Conservation (phyloP, 2,113 vertebrate genomes). For the Ictalurus punctatus region DNA sequence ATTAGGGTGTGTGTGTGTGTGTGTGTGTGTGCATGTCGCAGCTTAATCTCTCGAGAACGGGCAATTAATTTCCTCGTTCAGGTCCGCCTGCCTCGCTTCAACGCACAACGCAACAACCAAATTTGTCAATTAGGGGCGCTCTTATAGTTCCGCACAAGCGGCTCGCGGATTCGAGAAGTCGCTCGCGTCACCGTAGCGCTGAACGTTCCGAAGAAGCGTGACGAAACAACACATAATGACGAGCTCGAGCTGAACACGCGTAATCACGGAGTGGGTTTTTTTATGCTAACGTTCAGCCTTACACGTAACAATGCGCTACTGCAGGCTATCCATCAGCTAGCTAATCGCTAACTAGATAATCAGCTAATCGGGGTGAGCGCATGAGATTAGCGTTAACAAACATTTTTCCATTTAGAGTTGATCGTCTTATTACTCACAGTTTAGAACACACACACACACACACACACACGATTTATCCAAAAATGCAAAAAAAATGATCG, state of each 20-base stretch:
- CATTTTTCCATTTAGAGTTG: not conserved
- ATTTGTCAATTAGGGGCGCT: constrained; percentile 61
- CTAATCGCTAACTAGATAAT: not conserved
- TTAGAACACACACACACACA: not conserved
- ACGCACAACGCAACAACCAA: constrained; percentile 55
- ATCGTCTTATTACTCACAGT: not conserved
- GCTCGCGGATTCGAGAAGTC: not conserved
- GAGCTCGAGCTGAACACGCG: not conserved
- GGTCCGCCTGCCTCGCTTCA: constrained; percentile 52
- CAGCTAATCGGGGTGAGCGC: not conserved
- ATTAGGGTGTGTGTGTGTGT: constrained; percentile 38
- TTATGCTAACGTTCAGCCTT: not conserved
- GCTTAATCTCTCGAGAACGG: constrained; percentile 50
- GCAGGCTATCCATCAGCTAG: not conserved
- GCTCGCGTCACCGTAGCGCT: not conserved
- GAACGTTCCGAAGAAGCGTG: not conserved
- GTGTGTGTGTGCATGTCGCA: constrained; percentile 42
- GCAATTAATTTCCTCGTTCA: constrained; percentile 60
- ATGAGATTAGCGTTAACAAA: not conserved
- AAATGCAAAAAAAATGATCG: not conserved
- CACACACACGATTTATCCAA: not conserved
- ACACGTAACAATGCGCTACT: not conserved
- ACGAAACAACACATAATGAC: not conserved
- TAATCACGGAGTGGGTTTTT: not conserved
- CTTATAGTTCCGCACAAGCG: constrained; percentile 6